Percentiles rank a stretch among this genome's conserved stretches.
These are phyloP conservation scores for Macaca fascicularis DNA, from an alignment of 2,113 vertebrate genomes.

Conservation along the genomic window DNA sequence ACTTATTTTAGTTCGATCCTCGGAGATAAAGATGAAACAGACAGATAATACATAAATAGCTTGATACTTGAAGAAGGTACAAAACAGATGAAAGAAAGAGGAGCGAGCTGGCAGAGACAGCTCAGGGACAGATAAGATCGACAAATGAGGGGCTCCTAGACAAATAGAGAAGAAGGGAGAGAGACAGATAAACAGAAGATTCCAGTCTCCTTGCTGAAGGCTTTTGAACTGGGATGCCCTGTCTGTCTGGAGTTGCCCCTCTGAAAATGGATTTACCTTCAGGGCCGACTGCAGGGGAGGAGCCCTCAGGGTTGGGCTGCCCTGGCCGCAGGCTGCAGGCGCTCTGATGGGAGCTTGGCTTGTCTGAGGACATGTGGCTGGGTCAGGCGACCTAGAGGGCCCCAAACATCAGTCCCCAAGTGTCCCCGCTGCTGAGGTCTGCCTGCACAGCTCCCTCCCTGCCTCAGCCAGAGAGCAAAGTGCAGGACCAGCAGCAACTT, in stretches of 20 bases:
- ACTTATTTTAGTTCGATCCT: constrained; percentile 56
- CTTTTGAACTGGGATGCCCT: constrained; percentile 33
- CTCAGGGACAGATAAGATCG: constrained; percentile 41
- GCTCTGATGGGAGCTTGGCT: neutral
- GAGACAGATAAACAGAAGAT: neutral
- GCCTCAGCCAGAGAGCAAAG: neutral
- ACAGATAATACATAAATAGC: constrained; percentile 61
- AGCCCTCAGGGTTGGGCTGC: neutral
- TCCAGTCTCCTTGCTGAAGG: neutral
- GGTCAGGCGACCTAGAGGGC: neutral
- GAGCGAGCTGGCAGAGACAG: neutral
- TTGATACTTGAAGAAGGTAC: constrained; percentile 55
- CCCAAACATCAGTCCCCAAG: neutral
- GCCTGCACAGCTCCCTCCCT: neutral
- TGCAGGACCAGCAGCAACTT: neutral
- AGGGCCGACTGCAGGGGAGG: neutral
- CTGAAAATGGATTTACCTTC: constrained; percentile 25
- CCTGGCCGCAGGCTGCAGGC: neutral
- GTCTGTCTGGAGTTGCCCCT: neutral
- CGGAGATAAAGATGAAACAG: constrained; percentile 45
- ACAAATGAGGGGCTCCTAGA: constrained; percentile 7
- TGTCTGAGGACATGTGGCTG: constrained; percentile 37
- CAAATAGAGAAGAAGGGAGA: neutral
- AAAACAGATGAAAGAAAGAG: constrained; percentile 61
- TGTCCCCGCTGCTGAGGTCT: neutral